phyloP scores from a whole-genome alignment of 2,113 vertebrate genomes.

The Gymnogyps californianus region DNA sequence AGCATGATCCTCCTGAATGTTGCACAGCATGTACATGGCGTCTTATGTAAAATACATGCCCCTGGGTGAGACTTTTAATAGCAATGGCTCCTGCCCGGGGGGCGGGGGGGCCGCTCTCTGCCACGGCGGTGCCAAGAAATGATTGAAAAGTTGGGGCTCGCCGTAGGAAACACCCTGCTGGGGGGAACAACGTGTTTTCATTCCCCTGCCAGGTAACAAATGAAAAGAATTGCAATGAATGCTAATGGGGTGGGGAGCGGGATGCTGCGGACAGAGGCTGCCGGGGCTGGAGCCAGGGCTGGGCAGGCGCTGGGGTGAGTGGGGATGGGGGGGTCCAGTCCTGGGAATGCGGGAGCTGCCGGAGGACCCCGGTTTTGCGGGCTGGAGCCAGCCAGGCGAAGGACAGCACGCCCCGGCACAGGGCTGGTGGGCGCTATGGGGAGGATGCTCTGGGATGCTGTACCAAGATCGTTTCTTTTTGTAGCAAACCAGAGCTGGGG shows the following conservation, averaged over 20 bases:
- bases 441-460: neutral
- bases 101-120: neutral
- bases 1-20: constrained; percentile 58
- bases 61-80: constrained; percentile 49
- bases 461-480: neutral
- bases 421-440: neutral
- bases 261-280: neutral
- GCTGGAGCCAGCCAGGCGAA: neutral
- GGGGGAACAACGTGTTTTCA: constrained; percentile 30
- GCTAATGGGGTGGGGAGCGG: constrained; percentile 18
- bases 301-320: neutral
- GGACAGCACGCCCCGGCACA: accelerated
- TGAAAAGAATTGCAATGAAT: constrained; percentile 43
- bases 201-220: constrained; percentile 55
- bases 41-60: constrained; percentile 61
- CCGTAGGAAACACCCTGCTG: constrained; percentile 26
- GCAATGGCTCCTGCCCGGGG: constrained; percentile 42
- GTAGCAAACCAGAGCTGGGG: accelerated
- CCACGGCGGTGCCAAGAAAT: neutral
- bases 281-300: neutral
- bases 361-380: neutral
- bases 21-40: constrained; percentile 48
- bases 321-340: neutral
- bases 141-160: constrained; percentile 57
- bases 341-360: neutral